phyloP scores from a whole-genome alignment of 1,140 invertebrate genomes.

The Caenorhabditis latens region DNA sequence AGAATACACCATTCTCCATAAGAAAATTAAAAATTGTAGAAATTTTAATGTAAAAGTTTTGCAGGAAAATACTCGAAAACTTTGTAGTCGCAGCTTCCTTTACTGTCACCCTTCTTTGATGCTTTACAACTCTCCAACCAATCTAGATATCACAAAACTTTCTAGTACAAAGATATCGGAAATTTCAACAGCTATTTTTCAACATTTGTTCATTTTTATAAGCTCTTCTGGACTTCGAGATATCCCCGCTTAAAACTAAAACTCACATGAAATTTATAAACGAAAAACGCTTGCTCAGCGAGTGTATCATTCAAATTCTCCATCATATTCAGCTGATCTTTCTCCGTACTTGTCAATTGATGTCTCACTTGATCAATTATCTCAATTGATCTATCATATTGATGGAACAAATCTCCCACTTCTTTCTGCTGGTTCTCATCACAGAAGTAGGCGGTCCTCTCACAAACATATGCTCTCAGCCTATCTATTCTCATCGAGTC shows the following conservation, averaged over 20 bases:
- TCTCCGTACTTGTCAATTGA: slow-evolving; percentile 25
- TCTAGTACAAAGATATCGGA: too few species aligned
- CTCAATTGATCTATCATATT: slow-evolving; percentile 23
- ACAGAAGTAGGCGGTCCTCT: slow-evolving; percentile 45
- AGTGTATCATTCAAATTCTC: slow-evolving; percentile 59
- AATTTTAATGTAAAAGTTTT: too few species aligned
- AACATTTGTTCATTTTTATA: too few species aligned
- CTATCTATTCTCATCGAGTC: slow-evolving; percentile 47
- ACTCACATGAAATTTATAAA: slow-evolving; percentile 43
- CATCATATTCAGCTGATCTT: slow-evolving; percentile 57
- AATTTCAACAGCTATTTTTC: too few species aligned
- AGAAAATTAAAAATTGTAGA: too few species aligned
- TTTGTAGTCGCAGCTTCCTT: too few species aligned
- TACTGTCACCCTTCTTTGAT: too few species aligned
- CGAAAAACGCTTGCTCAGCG: slow-evolving; percentile 36
- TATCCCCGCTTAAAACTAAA: neutral
- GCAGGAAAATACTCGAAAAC: too few species aligned
- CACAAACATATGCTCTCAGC: slow-evolving; percentile 33
- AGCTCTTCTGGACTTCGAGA: too few species aligned
- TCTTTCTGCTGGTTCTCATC: slow-evolving; percentile 3
- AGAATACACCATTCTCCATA: too few species aligned
- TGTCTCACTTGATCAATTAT: slow-evolving; percentile 8
- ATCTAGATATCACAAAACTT: too few species aligned
- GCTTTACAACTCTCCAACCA: too few species aligned
- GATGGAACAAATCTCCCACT: slow-evolving; percentile 22